Conservation (phyloP, 2,797 vertebrate genomes). For the Mycteria americana region DNA sequence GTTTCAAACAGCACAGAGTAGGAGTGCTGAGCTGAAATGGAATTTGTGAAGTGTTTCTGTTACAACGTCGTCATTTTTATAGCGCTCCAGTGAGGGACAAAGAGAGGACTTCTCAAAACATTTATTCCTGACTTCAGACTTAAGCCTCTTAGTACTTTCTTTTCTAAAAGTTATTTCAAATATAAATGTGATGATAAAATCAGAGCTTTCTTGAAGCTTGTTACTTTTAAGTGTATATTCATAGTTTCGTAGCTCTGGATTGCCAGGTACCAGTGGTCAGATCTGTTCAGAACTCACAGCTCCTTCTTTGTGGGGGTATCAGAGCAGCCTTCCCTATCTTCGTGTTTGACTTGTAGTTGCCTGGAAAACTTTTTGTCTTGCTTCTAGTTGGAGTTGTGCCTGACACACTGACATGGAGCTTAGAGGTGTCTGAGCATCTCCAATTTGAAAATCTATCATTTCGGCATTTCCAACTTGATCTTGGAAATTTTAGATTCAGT, state of each 20-base stretch:
- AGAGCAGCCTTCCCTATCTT: neutral
- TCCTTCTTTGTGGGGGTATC: neutral
- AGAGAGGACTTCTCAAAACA: neutral
- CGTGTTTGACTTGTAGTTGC: neutral
- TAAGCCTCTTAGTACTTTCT: neutral
- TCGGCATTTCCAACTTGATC: neutral
- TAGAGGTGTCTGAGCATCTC: neutral
- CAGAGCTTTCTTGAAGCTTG: neutral
- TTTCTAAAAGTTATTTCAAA: neutral
- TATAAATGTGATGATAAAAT: neutral
- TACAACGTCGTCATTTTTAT: neutral
- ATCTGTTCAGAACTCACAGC: neutral
- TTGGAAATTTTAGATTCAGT: neutral
- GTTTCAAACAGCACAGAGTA: neutral
- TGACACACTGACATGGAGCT: neutral
- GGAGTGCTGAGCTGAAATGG: neutral
- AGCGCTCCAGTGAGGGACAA: neutral
- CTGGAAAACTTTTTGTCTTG: neutral
- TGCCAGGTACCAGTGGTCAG: neutral
- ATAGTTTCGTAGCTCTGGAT: neutral
- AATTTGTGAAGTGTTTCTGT: neutral
- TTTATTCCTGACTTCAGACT: neutral
- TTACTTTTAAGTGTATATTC: neutral
- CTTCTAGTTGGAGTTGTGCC: neutral
- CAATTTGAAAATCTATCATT: neutral